These are phyloP conservation scores for Dicerorhinus sumatrensis DNA, from an alignment of 2,113 vertebrate genomes.

Conservation along the genomic window DNA sequence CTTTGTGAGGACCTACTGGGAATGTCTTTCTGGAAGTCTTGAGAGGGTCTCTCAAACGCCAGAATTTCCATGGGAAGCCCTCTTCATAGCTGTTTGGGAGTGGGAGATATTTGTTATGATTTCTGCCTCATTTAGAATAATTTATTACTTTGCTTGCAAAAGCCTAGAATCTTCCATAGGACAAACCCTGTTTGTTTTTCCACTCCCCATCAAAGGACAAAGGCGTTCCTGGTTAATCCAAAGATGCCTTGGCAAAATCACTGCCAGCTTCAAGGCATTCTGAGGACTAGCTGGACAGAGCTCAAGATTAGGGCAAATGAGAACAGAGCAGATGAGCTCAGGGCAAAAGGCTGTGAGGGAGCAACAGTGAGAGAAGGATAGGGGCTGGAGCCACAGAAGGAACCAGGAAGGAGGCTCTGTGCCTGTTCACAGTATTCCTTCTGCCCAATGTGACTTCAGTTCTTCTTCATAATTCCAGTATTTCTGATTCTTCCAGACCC, in stretches of 20 bases:
- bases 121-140: background rate
- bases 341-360: background rate
- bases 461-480: background rate
- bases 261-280: background rate
- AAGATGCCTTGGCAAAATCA: background rate
- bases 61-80: background rate
- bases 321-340: background rate
- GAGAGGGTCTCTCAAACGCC: background rate
- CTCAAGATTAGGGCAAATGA: background rate
- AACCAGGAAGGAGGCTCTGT: rapidly evolving
- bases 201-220: background rate
- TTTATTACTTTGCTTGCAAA: conserved; percentile 12
- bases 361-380: background rate
- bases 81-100: background rate
- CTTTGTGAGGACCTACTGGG: background rate
- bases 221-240: conserved; percentile 2
- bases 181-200: background rate
- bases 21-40: conserved; percentile 20
- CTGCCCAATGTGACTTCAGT: rapidly evolving
- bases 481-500: background rate
- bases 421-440: background rate
- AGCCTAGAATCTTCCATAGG: background rate
- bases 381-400: background rate
- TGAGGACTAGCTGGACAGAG: conserved; percentile 27
- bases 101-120: background rate